Evolutionary conservation across 1,140 invertebrate species (phyloP), one percentile per base, ranked within the genome.

Genomic region (Mactra quadrangularis): DNA sequence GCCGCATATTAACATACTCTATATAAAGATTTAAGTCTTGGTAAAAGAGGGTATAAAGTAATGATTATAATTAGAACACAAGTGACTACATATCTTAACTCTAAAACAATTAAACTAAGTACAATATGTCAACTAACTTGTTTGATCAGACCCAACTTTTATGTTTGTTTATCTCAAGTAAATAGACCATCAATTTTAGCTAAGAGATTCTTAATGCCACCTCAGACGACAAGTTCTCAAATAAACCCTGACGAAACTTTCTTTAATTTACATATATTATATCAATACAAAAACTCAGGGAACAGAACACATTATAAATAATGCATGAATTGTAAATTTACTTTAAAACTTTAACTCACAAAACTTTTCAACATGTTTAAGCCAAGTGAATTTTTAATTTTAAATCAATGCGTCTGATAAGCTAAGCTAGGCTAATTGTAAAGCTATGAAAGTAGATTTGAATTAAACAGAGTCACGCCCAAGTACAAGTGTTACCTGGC

Each of bases 251-350:
- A 45, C 45, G 31, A 68, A 50, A 38, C 45, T 27, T 27, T 27
- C 22, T 25, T 27, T 47, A 68, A 50, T 9, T 29, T 50, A 47
- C 27, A 9, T 31, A 31, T 25, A 17, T 25, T 68, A 47, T 68
- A 68, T 68, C 64, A 68, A 68, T 68, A 68, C 64, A 50, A 38
- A 68, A 68, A 50, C 41, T 38, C n/a, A n/a, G n/a, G n/a, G n/a
- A n/a, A n/a, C n/a, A n/a, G 38, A 64, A 64, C 60, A 64, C 60
- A 19, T 45, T 35, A 64, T 64, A 64, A 64, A 64, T 64, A 41
- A 64, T 64, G 60, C 60, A 64, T 64, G 60, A 64, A 45, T 7
- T 64, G 60, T 45, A 64, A 45, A 64, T 64, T 64, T 64, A 25
- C 60, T 64, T 64, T 41, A 38, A 64, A 15, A 7, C 41, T 62